phyloP scores from a whole-genome alignment of 2,888 invertebrate genomes.

The Mesoligia furuncula region DNA sequence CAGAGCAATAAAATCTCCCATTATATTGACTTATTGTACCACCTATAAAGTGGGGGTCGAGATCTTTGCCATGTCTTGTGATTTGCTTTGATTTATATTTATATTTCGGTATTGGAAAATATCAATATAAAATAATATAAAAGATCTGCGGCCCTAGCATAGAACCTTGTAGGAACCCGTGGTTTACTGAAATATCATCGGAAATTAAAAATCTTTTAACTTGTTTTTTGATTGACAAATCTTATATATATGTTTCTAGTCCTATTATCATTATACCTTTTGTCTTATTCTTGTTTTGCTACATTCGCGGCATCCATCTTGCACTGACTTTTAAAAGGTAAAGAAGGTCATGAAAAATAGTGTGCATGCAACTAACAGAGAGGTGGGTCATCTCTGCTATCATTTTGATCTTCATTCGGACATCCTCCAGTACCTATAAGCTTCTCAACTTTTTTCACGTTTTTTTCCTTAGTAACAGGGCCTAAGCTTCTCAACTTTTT shows the following conservation, averaged over 20 bases:
- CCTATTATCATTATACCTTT: neutral
- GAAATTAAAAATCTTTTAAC: neutral
- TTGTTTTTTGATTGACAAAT: neutral
- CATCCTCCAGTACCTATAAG: too few species aligned
- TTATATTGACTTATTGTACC: conserved; percentile 61
- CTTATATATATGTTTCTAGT: neutral
- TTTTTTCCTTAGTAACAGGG: too few species aligned
- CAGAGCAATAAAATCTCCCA: conserved; percentile 59
- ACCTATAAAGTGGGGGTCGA: conserved; percentile 56
- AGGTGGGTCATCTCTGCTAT: too few species aligned
- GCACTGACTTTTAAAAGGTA: too few species aligned
- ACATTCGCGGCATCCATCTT: too few species aligned
- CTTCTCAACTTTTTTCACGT: too few species aligned
- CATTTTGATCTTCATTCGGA: too few species aligned
- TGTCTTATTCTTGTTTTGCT: neutral
- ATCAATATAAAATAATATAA: neutral
- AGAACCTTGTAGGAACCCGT: neutral
- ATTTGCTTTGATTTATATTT: conserved; percentile 14
- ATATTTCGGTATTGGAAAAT: neutral
- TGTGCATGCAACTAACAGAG: too few species aligned
- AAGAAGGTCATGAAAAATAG: too few species aligned
- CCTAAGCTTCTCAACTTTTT: too few species aligned
- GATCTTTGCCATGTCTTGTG: conserved; percentile 47
- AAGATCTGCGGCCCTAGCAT: neutral
- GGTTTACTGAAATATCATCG: neutral